phyloP scores from a whole-genome alignment of 2,113 vertebrate genomes.

The Tor tambroides region DNA sequence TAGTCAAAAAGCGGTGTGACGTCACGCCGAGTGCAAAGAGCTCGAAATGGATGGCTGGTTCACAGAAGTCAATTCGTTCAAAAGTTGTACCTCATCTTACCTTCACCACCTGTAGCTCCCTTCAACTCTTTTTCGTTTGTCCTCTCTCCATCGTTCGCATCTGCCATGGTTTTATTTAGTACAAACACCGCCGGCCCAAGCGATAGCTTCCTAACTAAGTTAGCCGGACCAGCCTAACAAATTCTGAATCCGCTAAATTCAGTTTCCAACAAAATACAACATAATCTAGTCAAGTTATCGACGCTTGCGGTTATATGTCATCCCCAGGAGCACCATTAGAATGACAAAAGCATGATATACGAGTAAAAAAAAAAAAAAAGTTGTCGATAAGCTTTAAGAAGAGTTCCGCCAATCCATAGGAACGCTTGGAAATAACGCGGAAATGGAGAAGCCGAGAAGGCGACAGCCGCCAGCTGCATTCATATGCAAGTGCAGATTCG shows the following conservation, averaged over 20 bases:
- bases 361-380: background rate
- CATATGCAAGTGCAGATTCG: background rate
- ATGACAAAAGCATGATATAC: background rate
- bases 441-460: background rate
- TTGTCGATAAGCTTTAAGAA: background rate
- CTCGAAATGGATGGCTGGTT: background rate
- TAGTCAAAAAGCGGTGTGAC: background rate
- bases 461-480: background rate
- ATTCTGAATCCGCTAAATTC: slow-evolving; percentile 19
- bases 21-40: background rate
- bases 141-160: slow-evolving; percentile 46
- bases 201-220: slow-evolving; percentile 26
- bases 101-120: slow-evolving; percentile 72
- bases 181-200: background rate
- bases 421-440: slow-evolving; percentile 54
- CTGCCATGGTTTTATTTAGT: slow-evolving; percentile 63
- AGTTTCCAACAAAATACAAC: background rate
- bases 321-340: background rate
- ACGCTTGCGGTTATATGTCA: background rate
- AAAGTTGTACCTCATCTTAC: slow-evolving; percentile 58
- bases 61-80: background rate
- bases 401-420: background rate
- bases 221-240: slow-evolving; percentile 20
- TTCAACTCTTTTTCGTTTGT: slow-evolving; percentile 40
- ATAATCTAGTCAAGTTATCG: background rate